A percentile compares a stretch with the other conserved stretches of the same genome.
These are phyloP conservation scores for Eristalinus sepulchralis DNA, from an alignment of 2,888 invertebrate species.

Conservation along the genomic window DNA sequence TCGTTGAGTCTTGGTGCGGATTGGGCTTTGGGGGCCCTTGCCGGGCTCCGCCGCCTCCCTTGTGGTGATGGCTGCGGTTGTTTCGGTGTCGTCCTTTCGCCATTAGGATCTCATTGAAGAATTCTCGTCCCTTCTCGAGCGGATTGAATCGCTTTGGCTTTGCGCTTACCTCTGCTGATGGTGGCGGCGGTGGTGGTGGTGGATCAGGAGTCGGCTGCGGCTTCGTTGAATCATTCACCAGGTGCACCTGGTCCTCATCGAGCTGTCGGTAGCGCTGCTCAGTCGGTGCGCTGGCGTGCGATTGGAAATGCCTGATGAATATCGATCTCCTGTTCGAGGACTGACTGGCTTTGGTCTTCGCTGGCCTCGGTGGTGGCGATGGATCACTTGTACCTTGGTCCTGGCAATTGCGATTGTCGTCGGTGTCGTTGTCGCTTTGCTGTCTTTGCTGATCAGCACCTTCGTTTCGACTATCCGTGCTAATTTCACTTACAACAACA, in stretches of 20 bases:
- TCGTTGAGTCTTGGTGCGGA: constrained; percentile 10
- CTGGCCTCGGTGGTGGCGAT: constrained; percentile 14
- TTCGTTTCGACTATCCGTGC: constrained; percentile 73
- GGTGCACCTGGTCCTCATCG: constrained; percentile 29
- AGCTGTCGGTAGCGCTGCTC: constrained; percentile 33
- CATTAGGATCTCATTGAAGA: constrained; percentile 79
- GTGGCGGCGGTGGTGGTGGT: background rate
- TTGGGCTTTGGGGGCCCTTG: constrained; percentile 7
- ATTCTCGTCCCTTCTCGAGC: constrained; percentile 77
- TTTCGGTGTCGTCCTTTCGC: constrained; percentile 80
- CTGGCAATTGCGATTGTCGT: constrained; percentile 60
- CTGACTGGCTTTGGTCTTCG: constrained; percentile 39
- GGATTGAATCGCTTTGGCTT: constrained; percentile 74
- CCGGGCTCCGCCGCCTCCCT: constrained; percentile 4
- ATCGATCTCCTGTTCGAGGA: constrained; percentile 46
- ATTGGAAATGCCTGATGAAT: constrained; percentile 54
- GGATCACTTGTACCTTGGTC: constrained; percentile 16
- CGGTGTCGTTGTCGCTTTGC: constrained; percentile 67
- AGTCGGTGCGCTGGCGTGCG: constrained; percentile 15
- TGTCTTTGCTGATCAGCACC: constrained; percentile 72
- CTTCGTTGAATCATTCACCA: constrained; percentile 10
- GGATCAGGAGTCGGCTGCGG: background rate
- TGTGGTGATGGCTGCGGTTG: constrained; percentile 75
- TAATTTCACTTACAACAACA: constrained; percentile 67
- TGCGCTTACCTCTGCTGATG: background rate